phyloP scores from a whole-genome alignment of 2,113 vertebrate genomes.

The Lepus timidus region DNA sequence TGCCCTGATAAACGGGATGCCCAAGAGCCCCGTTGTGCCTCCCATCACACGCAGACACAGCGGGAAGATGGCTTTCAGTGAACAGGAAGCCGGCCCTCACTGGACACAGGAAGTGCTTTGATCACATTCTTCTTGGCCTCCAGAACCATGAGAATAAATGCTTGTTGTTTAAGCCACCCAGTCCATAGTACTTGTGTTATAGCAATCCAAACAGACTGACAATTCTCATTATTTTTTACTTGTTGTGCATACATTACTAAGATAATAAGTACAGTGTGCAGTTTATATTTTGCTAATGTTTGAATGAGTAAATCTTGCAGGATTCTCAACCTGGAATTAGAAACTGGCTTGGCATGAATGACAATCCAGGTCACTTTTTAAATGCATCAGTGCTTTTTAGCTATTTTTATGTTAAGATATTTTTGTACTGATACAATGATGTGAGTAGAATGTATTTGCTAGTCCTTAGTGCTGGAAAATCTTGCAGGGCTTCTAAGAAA shows the following conservation, averaged over 20 bases:
- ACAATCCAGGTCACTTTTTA: slow-evolving; percentile 52
- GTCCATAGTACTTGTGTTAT: not conserved
- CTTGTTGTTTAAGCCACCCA: not conserved
- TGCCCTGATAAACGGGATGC: not conserved
- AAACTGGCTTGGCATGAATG: not conserved
- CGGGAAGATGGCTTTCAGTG: not conserved
- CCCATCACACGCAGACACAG: not conserved
- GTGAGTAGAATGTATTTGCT: not conserved
- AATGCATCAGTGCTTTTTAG: not conserved
- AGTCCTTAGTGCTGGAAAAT: not conserved
- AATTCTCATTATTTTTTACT: not conserved
- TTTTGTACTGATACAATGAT: slow-evolving; percentile 34
- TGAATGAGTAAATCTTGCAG: not conserved
- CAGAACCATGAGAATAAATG: not conserved
- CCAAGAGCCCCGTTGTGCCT: not conserved
- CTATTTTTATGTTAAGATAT: slow-evolving; percentile 59
- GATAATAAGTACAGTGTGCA: not conserved
- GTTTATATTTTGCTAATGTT: not conserved
- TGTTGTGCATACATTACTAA: not conserved
- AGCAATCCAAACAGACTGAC: not conserved
- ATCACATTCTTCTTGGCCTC: not conserved
- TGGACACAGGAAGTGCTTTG: not conserved
- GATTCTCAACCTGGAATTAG: slow-evolving; percentile 42
- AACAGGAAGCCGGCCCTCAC: not conserved
- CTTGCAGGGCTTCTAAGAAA: not conserved